phyloP scores from a whole-genome alignment of 2,113 vertebrate species.

The Nannospalax galili region DNA sequence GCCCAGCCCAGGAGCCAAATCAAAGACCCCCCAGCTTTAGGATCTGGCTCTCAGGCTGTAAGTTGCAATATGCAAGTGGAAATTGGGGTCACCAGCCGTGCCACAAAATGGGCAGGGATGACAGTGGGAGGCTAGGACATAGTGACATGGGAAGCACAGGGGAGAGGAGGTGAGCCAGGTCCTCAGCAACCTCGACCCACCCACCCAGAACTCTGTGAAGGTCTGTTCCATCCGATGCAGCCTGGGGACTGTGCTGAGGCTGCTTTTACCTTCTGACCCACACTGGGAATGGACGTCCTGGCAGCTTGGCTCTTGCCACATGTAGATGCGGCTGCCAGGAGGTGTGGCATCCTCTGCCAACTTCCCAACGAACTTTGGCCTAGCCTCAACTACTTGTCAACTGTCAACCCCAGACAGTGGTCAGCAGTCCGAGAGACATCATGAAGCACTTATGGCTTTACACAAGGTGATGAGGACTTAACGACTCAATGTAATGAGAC shows the following conservation, averaged over 20 bases:
- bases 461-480: background rate
- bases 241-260: too few relatives aligned
- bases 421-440: background rate
- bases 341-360: background rate
- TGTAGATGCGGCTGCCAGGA: accelerated
- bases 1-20: too few relatives aligned
- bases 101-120: too few relatives aligned
- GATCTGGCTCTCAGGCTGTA: too few relatives aligned
- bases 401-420: background rate
- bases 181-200: background rate
- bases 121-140: too few relatives aligned
- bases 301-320: background rate
- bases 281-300: too few relatives aligned
- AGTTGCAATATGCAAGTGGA: too few relatives aligned
- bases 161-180: background rate
- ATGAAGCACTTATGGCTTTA: background rate
- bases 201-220: background rate
- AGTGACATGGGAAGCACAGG: too few relatives aligned
- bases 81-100: too few relatives aligned
- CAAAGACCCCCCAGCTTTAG: too few relatives aligned
- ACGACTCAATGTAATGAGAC: background rate
- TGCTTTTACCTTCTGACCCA: too few relatives aligned
- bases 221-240: background rate
- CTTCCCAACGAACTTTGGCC: background rate
- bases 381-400: background rate